These are phyloP conservation scores for Eristalis arbustorum DNA, from an alignment of 2,888 invertebrate genomes.

Conservation along the genomic window DNA sequence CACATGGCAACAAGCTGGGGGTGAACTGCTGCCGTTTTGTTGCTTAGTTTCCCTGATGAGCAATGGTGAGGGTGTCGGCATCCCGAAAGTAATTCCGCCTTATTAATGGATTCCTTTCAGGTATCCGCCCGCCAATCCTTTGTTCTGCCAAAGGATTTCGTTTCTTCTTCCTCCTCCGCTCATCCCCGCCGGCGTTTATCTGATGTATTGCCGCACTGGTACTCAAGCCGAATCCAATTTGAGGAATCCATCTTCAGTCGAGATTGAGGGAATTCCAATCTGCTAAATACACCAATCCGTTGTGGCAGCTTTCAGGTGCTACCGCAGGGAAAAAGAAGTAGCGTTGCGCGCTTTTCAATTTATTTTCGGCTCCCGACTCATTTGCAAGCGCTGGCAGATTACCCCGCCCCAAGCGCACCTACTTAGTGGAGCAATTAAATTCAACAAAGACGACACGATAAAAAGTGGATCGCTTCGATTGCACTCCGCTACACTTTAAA, in stretches of 20 bases:
- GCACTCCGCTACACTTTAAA: conserved; percentile 28
- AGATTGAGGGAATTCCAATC: conserved; percentile 20
- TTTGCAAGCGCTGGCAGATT: conserved; percentile 5
- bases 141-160: conserved; percentile 27
- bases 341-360: conserved; percentile 4
- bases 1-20: neutral
- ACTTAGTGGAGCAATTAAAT: conserved; percentile 26
- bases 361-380: conserved; percentile 11
- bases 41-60: neutral
- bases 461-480: conserved; percentile 48
- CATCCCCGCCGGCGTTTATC: neutral
- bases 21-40: neutral
- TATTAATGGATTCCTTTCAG: conserved; percentile 68
- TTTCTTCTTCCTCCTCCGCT: neutral
- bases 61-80: conserved; percentile 18
- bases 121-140: conserved; percentile 55
- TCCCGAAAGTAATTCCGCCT: conserved; percentile 56
- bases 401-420: neutral
- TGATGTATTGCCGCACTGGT: neutral
- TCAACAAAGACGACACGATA: conserved; percentile 47
- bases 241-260: neutral
- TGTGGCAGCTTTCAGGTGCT: conserved; percentile 26
- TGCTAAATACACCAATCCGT: conserved; percentile 54
- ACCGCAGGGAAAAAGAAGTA: conserved; percentile 1
- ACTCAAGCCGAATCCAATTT: conserved; percentile 8